A percentile compares a stretch with the other conserved stretches of the same genome.
phyloP scores from a whole-genome alignment of 2,797 vertebrate genomes.

The Todus mexicanus region DNA sequence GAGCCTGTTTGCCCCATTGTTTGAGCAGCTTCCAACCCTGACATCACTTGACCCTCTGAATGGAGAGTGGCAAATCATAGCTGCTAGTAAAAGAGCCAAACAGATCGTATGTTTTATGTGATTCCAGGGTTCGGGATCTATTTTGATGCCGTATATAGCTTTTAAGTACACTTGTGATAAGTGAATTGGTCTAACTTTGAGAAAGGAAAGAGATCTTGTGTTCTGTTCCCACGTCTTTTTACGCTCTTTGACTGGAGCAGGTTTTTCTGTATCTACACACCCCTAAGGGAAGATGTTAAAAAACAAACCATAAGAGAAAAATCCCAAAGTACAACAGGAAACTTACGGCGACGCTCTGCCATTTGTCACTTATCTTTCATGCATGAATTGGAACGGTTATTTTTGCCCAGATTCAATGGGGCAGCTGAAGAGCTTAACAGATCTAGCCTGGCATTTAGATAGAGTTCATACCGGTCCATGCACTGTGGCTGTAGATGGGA shows the following conservation, averaged over 20 bases:
- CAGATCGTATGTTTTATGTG: not conserved
- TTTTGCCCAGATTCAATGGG: not conserved
- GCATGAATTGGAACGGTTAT: not conserved
- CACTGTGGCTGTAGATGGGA: not conserved
- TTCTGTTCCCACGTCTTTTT: not conserved
- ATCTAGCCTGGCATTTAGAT: conserved; percentile 4
- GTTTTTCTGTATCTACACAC: not conserved
- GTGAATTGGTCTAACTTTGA: not conserved
- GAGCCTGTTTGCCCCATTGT: too few species aligned
- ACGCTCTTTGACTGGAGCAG: not conserved
- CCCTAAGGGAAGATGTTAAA: not conserved
- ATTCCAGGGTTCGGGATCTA: not conserved
- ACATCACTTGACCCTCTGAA: too few species aligned
- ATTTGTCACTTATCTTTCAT: conserved; percentile 21
- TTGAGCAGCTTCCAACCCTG: too few species aligned
- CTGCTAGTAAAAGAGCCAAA: not conserved
- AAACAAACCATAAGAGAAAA: not conserved
- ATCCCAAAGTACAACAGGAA: not conserved
- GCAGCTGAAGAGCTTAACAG: not conserved
- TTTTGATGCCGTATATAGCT: not conserved
- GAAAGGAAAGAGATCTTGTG: not conserved
- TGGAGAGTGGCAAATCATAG: not conserved
- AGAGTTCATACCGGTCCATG: not conserved
- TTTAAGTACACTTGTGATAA: not conserved
- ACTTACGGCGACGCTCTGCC: not conserved